phyloP scores from a whole-genome alignment of 2,888 invertebrate species.

The Apamea crenata region DNA sequence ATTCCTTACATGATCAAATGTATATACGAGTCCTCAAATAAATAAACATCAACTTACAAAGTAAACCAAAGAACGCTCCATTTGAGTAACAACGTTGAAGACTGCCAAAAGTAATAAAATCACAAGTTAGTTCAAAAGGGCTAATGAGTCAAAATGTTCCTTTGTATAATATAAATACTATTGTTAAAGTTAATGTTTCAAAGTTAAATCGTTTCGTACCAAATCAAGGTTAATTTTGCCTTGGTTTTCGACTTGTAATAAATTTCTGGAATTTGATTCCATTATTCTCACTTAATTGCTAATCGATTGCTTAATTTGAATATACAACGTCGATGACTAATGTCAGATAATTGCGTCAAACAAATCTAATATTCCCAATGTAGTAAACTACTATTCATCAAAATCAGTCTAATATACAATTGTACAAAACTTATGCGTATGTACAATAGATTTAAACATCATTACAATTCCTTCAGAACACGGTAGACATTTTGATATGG shows the following conservation, averaged over 20 bases:
- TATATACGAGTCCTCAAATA: not conserved
- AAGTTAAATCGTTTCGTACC: conserved; percentile 25
- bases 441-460: too few species aligned
- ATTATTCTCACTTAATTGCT: not conserved
- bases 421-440: too few species aligned
- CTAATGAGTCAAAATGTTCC: conserved; percentile 21
- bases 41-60: not conserved
- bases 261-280: not conserved
- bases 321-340: not conserved
- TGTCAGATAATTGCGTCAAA: not conserved
- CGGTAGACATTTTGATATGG: too few species aligned
- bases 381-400: not conserved
- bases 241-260: not conserved
- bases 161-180: conserved; percentile 24
- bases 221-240: conserved; percentile 2
- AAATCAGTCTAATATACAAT: too few species aligned
- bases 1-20: not conserved
- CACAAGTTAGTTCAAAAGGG: conserved; percentile 26
- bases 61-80: not conserved
- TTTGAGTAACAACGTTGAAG: conserved; percentile 5
- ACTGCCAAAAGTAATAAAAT: conserved; percentile 14
- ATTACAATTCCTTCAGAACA: too few species aligned
- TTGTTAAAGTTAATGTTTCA: conserved; percentile 21
- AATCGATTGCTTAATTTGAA: not conserved
- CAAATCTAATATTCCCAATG: not conserved